These are phyloP conservation scores for Lontra canadensis DNA, from an alignment of 2,113 vertebrate genomes.

Conservation along the genomic window DNA sequence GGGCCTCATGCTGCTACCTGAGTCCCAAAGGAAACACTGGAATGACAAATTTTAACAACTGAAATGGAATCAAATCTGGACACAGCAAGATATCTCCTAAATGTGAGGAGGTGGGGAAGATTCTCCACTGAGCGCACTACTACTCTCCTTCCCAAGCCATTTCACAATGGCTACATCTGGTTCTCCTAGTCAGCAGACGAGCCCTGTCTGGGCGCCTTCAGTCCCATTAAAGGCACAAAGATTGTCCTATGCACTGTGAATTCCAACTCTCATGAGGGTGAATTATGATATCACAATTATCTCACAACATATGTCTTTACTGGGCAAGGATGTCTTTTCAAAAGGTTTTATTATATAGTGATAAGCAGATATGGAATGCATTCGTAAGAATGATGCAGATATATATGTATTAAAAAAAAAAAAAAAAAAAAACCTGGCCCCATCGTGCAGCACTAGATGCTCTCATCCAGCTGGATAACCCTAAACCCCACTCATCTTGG, in stretches of 20 bases:
- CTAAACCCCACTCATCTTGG: neutral
- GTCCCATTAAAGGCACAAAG: neutral
- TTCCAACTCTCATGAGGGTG: neutral
- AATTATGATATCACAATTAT: neutral
- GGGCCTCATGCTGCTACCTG: slow-evolving; percentile 68
- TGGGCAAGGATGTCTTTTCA: neutral
- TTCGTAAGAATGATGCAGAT: neutral
- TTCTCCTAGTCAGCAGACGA: neutral
- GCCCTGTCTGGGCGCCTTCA: neutral
- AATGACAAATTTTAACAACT: neutral
- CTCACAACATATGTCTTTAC: neutral
- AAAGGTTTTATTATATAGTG: neutral
- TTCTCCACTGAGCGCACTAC: neutral
- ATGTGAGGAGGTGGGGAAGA: neutral
- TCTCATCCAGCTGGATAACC: neutral
- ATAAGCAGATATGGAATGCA: neutral
- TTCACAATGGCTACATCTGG: neutral
- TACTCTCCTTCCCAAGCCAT: neutral
- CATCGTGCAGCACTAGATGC: neutral
- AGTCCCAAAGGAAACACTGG: slow-evolving; percentile 23
- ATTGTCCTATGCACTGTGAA: neutral
- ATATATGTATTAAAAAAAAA: neutral
- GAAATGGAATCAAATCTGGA: neutral
- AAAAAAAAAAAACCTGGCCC: neutral
- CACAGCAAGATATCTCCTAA: neutral